Evolutionary conservation across 2,888 invertebrate genomes (phyloP).

Genomic region (Agrotis clavis): DNA sequence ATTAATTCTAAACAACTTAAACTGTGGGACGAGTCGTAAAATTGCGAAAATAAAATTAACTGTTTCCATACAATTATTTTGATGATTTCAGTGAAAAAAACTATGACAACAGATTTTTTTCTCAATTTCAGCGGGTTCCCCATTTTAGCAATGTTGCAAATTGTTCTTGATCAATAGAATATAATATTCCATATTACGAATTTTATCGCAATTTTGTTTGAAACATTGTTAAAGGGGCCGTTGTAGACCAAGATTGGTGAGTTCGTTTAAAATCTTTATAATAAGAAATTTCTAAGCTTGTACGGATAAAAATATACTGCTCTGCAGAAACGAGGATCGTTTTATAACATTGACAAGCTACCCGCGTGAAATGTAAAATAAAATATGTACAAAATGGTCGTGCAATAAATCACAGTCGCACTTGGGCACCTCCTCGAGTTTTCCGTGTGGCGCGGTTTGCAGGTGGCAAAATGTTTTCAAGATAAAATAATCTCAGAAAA

Average conservation of each 20-base stretch:
- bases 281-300: background rate
- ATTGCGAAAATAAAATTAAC: too few relatives aligned
- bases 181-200: too few relatives aligned
- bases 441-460: conserved; percentile 17
- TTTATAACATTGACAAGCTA: conserved; percentile 58
- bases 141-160: too few relatives aligned
- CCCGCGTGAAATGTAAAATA: conserved; percentile 49
- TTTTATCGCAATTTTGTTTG: too few relatives aligned
- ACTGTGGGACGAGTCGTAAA: background rate
- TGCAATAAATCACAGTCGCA: conserved; percentile 56
- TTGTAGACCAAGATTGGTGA: too few relatives aligned
- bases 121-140: too few relatives aligned
- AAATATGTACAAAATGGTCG: conserved; percentile 56
- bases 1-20: background rate
- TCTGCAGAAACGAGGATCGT: conserved; percentile 12
- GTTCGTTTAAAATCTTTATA: too few relatives aligned
- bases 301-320: background rate
- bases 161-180: too few relatives aligned
- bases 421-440: conserved; percentile 27
- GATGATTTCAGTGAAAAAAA: background rate
- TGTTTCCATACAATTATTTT: background rate
- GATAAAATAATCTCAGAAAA: conserved; percentile 25
- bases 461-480: conserved; percentile 51
- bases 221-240: too few relatives aligned
- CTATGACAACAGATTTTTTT: background rate